Evolutionary conservation across 2,888 invertebrate genomes (phyloP).

Genomic region (Noctua janthe): DNA sequence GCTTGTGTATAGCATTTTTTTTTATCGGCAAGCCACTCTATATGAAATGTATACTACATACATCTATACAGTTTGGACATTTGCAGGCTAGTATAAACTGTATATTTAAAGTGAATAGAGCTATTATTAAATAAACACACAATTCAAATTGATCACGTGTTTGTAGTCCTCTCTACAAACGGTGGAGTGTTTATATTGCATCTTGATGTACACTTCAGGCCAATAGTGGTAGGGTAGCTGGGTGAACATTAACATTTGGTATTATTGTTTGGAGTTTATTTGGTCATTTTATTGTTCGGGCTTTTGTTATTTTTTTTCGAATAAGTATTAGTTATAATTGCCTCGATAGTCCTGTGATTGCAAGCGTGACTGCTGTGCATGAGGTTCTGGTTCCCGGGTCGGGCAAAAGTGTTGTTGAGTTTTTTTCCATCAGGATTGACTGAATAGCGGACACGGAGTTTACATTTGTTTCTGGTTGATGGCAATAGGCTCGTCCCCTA

Average conservation of each 20-base stretch:
- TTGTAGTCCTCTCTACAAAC: constrained; percentile 22
- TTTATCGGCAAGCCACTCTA: too few species aligned
- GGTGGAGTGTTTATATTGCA: constrained; percentile 47
- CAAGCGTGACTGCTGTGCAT: too few species aligned
- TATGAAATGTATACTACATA: too few species aligned
- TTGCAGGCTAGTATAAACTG: neutral
- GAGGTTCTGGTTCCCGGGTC: too few species aligned
- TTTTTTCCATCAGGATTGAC: too few species aligned
- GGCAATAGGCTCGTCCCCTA: too few species aligned
- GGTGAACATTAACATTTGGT: constrained; percentile 24
- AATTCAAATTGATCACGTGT: constrained; percentile 41
- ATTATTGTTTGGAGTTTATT: constrained; percentile 2
- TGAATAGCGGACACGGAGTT: too few species aligned
- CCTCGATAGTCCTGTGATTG: too few species aligned
- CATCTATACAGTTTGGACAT: neutral
- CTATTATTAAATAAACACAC: constrained; percentile 21
- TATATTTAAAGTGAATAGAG: constrained; percentile 5
- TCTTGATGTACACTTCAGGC: constrained; percentile 53
- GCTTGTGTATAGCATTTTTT: too few species aligned
- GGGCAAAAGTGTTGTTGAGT: too few species aligned
- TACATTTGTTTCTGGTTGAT: too few species aligned
- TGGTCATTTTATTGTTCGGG: neutral
- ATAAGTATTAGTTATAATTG: neutral
- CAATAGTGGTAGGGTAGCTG: neutral
- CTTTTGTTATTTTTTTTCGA: neutral